Base-by-base conservation (phyloP, 1,140 invertebrate species). In the Drosophila erecta region DNA sequence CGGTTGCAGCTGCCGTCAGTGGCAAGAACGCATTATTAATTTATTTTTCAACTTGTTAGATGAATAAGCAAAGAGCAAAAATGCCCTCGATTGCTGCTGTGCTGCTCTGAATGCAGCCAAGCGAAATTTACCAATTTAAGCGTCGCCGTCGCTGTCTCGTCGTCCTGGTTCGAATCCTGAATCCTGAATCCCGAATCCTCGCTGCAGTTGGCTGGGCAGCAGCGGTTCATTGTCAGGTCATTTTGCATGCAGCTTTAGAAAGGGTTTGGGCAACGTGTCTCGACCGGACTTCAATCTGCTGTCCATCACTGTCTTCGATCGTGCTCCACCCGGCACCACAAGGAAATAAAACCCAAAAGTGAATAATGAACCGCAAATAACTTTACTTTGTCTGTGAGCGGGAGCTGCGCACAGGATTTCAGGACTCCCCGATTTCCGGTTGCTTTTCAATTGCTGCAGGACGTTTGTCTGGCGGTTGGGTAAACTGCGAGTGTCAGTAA, bases 351-450 rank as follows among this genome's bases (percentile, higher is more conserved):
- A 89, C 73, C 84, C 75, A 83, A 87, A 89, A 89, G 84, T 89
- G 84, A 90, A 89, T 89, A 89, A 89, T 89, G 84, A 89, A 89
- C 84, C 85, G 85, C 84, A 89, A 89, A 89, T 89, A 89, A 89
- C 80, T 84, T 89, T 80, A 78, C 85, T 89, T 80, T 90, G 79
- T 76, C 65, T 59, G 47, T 38, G 51, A 20, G 41, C 15, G 64
- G 47, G 51, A 35, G 20, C 47, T 60, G 35, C 22, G 30, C 30
- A 1, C 30, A 35, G 20, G 14, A 10, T n/a, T 30, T 40, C 15
- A 46, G 10, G 10, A 12, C 22, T 30, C 12, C 24, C n/a, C 46
- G 40, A 17, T 35, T 22, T 33, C 6, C 20, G 41, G 17, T 40
- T 58, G 59, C 72, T 77, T 89, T 66, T 60, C 71, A 70, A 79